Conservation (phyloP, 2,113 vertebrate species). For the Corythaixoides concolor region DNA sequence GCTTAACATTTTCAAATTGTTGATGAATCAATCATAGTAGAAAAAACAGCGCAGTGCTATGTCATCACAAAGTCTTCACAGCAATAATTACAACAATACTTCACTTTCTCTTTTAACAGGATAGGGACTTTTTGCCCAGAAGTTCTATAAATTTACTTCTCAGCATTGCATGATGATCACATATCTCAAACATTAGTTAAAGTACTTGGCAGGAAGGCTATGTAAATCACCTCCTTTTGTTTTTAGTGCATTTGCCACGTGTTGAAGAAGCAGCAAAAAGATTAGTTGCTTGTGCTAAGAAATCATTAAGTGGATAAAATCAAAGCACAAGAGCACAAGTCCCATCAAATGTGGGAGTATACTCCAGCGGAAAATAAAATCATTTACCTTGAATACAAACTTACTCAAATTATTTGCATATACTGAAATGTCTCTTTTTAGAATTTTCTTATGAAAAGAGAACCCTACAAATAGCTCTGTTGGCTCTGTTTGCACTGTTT, state of each 20-base stretch:
- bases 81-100: slow-evolving; percentile 42
- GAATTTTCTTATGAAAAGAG: neutral
- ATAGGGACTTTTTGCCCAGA: slow-evolving; percentile 37
- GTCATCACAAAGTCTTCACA: slow-evolving; percentile 20
- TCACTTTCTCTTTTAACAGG: slow-evolving; percentile 56
- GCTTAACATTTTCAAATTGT: neutral
- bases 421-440: neutral
- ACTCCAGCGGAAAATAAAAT: neutral
- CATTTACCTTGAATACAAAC: neutral
- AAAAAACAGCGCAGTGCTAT: neutral
- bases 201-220: neutral
- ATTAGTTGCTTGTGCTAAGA: neutral
- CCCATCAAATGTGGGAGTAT: neutral
- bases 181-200: slow-evolving; percentile 24
- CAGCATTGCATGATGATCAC: neutral
- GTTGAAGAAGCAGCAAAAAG: neutral
- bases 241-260: slow-evolving; percentile 34
- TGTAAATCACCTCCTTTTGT: slow-evolving; percentile 42
- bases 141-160: slow-evolving; percentile 56
- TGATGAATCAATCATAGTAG: neutral
- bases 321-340: neutral
- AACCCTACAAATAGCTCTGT: neutral
- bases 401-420: neutral
- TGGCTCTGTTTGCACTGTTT: neutral
- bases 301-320: neutral